A percentile compares a stretch with the other conserved stretches of the same genome.
Conservation (phyloP, 2,113 vertebrate genomes). For the Psilopogon haemacephalus region DNA sequence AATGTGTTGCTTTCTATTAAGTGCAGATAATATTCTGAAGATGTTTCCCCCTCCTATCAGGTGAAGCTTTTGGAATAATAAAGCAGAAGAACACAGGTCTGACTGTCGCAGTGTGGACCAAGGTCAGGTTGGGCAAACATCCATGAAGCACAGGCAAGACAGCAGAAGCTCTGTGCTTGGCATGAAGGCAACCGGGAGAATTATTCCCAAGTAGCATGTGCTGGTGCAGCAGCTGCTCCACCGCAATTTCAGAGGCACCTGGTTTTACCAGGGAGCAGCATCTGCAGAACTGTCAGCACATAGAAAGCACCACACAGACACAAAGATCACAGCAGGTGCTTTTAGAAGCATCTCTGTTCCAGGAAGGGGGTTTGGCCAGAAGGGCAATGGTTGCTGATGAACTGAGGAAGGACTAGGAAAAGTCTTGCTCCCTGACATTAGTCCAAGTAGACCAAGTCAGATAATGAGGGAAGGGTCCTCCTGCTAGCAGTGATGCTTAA, state of each 20-base stretch:
- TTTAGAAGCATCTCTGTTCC: not conserved
- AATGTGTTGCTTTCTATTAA: slow-evolving; percentile 44
- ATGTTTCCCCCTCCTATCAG: not conserved
- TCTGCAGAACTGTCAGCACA: not conserved
- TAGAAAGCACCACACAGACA: not conserved
- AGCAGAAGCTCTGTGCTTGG: not conserved
- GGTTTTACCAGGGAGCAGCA: accelerated
- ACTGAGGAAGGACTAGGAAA: not conserved
- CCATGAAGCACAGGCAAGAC: not conserved
- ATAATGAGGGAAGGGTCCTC: not conserved
- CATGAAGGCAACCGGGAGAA: not conserved
- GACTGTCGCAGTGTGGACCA: accelerated
- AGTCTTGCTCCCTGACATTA: not conserved
- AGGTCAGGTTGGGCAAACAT: not conserved
- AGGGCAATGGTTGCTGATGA: not conserved
- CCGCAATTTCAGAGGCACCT: not conserved
- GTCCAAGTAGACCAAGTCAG: not conserved
- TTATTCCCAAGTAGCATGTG: not conserved
- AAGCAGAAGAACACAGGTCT: not conserved
- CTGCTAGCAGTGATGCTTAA: not conserved
- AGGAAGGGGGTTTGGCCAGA: not conserved
- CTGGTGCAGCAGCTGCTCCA: not conserved
- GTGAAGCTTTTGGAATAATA: not conserved
- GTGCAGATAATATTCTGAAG: not conserved
- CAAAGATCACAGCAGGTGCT: accelerated